Evolutionary conservation across 2,797 vertebrate species (phyloP).

Genomic region (Brachyalestes nurse): DNA sequence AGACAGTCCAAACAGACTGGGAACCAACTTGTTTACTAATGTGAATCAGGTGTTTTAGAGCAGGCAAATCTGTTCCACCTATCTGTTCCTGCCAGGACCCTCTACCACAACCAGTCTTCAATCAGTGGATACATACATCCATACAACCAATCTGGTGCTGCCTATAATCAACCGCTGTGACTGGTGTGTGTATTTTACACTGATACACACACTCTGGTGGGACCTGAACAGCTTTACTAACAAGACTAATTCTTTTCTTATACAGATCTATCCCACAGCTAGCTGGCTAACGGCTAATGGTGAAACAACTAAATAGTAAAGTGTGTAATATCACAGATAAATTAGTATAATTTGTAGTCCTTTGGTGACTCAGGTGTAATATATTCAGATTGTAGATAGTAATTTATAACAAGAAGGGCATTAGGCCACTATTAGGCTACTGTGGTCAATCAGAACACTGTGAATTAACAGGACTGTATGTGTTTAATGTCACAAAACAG

Average conservation of each 20-base stretch:
- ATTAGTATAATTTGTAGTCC: background rate
- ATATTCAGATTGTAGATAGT: conserved; percentile 7
- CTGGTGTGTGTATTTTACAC: too few relatives aligned
- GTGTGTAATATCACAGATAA: too few relatives aligned
- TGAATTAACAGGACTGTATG: background rate
- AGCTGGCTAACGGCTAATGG: too few relatives aligned
- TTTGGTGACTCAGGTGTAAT: background rate
- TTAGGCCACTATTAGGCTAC: background rate
- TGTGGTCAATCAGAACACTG: background rate
- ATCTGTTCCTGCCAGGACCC: background rate
- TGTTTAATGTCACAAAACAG: background rate
- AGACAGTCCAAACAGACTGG: background rate
- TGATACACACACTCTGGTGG: too few relatives aligned
- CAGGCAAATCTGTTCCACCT: background rate
- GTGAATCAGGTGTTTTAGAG: background rate
- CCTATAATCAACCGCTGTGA: background rate
- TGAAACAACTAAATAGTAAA: too few relatives aligned
- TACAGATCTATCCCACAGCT: too few relatives aligned
- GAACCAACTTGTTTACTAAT: too few relatives aligned
- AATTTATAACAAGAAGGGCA: background rate
- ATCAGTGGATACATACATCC: background rate
- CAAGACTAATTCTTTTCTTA: too few relatives aligned
- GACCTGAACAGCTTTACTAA: too few relatives aligned
- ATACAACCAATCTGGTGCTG: background rate
- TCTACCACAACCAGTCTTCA: background rate